phyloP scores from a whole-genome alignment of 1,140 invertebrate species.

The Trichonephila clavata region DNA sequence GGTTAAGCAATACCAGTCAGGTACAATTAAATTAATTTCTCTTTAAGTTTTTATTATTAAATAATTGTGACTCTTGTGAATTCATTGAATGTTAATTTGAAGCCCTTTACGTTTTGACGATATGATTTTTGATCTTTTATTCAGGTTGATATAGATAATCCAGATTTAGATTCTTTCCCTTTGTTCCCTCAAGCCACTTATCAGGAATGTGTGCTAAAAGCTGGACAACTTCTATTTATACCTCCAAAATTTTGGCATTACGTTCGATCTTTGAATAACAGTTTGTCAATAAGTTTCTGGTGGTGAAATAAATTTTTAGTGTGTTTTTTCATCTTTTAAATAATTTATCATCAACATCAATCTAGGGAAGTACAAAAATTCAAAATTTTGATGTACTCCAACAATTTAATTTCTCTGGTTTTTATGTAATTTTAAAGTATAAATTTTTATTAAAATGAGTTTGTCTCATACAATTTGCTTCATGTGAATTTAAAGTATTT shows the following conservation, averaged over 20 bases:
- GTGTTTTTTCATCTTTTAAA: background rate
- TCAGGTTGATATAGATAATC: conserved; percentile 83
- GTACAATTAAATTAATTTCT: conserved; percentile 45
- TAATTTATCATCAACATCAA: no score
- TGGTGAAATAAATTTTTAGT: conserved; percentile 78
- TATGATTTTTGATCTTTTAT: background rate
- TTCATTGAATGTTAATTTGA: background rate
- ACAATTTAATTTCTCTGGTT: no score
- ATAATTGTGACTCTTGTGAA: no score
- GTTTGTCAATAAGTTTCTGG: conserved; percentile 86
- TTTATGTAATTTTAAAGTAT: no score
- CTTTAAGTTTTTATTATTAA: no score
- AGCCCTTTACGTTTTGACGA: background rate
- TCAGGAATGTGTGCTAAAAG: conserved; percentile 82
- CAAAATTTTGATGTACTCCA: no score
- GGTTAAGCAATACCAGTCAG: conserved; percentile 89
- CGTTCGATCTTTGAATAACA: conserved; percentile 83
- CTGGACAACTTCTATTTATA: conserved; percentile 85
- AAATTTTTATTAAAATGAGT: no score
- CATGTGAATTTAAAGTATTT: no score
- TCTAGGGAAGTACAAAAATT: no score
- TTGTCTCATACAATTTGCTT: no score
- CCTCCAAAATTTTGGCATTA: conserved; percentile 85
- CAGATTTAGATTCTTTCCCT: conserved; percentile 82
- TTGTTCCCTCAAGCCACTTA: conserved; percentile 80